Percentiles rank a stretch among this genome's conserved stretches.
phyloP scores from a whole-genome alignment of 35 echinoderm and acorn worm genomes.

The Anneissia japonica region DNA sequence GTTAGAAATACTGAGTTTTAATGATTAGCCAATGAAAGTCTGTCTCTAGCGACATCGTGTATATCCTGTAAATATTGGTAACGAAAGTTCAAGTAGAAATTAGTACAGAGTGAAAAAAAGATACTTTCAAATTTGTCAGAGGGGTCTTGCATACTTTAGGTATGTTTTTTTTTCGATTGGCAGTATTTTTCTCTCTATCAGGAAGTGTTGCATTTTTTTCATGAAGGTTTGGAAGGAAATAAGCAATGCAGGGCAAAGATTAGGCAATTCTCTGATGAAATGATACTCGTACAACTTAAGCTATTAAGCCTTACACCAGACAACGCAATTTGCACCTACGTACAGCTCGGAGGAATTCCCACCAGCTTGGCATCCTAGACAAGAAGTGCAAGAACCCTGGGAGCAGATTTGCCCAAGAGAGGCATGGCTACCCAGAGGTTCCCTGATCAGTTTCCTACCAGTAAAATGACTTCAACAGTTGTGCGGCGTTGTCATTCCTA shows the following conservation, averaged over 20 bases:
- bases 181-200: background rate
- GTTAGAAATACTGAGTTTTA: background rate
- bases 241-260: background rate
- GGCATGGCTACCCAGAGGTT: too few species aligned
- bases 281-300: background rate
- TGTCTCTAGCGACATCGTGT: background rate
- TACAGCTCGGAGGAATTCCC: background rate
- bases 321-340: background rate
- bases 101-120: background rate
- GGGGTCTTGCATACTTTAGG: background rate
- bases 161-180: background rate
- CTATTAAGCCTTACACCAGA: background rate
- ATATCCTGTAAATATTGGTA: background rate
- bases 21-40: background rate
- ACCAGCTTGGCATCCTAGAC: background rate
- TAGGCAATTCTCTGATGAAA: background rate
- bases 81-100: background rate
- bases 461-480: too few species aligned
- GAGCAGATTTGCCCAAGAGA: background rate
- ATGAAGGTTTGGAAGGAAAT: background rate
- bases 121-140: background rate
- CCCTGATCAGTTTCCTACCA: too few species aligned
- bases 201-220: background rate
- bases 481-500: too few species aligned
- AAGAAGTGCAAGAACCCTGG: background rate